These are phyloP conservation scores for Mycogona germanica DNA, from an alignment of 2,888 invertebrate species.

Conservation along the genomic window DNA sequence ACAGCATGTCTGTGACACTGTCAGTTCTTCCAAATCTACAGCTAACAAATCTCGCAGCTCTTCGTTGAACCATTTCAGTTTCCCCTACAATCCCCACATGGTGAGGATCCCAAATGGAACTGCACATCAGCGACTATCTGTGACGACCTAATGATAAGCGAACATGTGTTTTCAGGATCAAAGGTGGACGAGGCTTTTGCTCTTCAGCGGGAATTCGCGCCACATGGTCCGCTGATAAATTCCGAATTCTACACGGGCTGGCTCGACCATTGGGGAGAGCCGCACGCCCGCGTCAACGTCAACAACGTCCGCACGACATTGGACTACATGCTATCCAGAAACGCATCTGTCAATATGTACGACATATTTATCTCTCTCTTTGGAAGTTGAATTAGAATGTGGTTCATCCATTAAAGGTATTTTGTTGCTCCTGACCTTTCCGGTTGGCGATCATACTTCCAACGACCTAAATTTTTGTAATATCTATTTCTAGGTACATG, in stretches of 20 bases:
- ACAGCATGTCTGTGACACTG: too few species aligned
- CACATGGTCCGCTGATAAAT: slow-evolving; percentile 69
- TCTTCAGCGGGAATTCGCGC: slow-evolving; percentile 37
- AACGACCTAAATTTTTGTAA: neutral
- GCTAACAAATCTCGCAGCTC: too few species aligned
- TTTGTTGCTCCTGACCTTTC: too few species aligned
- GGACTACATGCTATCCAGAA: slow-evolving; percentile 42
- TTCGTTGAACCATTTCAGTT: too few species aligned
- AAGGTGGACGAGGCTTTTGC: slow-evolving; percentile 25
- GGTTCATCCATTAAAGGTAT: too few species aligned
- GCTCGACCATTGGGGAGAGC: slow-evolving; percentile 76
- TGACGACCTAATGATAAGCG: too few species aligned
- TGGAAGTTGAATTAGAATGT: neutral
- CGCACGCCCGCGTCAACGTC: slow-evolving; percentile 44
- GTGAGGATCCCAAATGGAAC: too few species aligned
- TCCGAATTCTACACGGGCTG: slow-evolving; percentile 88
- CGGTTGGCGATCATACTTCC: neutral
- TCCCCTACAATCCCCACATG: too few species aligned
- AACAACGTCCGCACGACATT: slow-evolving; percentile 41
- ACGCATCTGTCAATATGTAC: slow-evolving; percentile 35
- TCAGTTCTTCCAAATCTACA: too few species aligned
- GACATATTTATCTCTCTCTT: neutral
- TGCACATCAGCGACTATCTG: too few species aligned
- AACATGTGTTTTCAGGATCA: slow-evolving; percentile 17
- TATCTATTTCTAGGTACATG: slow-evolving; percentile 29